Percentiles rank a stretch among this genome's conserved stretches.
Evolutionary conservation across 2,888 invertebrate species (phyloP).

Genomic region (Melieria omissa): DNA sequence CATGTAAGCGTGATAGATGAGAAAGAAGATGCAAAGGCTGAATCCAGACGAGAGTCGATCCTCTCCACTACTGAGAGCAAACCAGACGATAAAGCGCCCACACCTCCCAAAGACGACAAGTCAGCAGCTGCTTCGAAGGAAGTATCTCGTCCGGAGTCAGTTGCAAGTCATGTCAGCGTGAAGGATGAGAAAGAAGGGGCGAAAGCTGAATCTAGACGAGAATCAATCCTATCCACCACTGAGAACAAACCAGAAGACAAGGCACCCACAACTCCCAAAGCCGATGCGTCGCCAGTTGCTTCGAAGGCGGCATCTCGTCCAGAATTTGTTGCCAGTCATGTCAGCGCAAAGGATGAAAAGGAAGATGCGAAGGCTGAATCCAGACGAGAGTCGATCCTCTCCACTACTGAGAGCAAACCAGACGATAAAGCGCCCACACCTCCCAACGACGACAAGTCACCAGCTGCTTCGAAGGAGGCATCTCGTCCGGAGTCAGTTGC

Average conservation of each 20-base stretch:
- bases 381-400: constrained; percentile 32
- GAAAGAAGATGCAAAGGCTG: constrained; percentile 29
- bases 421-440: constrained; percentile 22
- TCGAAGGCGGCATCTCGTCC: constrained; percentile 14
- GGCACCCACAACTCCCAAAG: constrained; percentile 37
- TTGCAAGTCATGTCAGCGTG: constrained; percentile 16
- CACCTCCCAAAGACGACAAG: constrained; percentile 14
- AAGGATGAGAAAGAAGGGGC: constrained; percentile 18
- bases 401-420: constrained; percentile 16
- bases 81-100: constrained; percentile 27
- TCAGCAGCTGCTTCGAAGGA: constrained; percentile 19
- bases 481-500: constrained; percentile 34
- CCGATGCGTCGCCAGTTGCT: neutral
- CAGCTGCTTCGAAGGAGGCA: neutral
- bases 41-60: constrained; percentile 30
- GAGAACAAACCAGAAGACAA: neutral
- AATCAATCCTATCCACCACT: neutral
- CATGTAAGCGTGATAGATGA: constrained; percentile 18
- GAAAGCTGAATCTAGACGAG: constrained; percentile 5
- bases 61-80: constrained; percentile 29
- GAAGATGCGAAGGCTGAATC: constrained; percentile 11
- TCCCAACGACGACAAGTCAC: constrained; percentile 20
- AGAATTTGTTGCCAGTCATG: constrained; percentile 35
- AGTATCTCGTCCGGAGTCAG: constrained; percentile 12
- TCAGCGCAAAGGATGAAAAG: neutral